Evolutionary conservation across 2,888 invertebrate species (phyloP), one percentile per base, ranked within the genome.

Genomic region (Melieria crassipennis): DNA sequence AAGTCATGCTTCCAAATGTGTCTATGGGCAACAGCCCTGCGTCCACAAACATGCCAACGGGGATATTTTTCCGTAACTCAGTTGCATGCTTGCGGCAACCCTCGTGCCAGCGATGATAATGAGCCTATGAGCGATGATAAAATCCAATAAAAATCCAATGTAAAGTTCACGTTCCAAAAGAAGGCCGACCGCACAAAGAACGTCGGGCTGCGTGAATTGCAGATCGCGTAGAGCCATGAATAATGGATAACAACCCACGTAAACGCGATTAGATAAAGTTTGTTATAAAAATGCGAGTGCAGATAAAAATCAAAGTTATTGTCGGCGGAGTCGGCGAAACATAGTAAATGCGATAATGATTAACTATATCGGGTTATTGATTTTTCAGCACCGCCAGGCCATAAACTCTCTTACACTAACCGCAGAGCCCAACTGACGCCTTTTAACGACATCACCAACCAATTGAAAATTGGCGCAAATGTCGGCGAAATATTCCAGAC

Each of bases 151-250:
- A 30, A 30, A 30, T 61, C 3, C 42, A 61, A 61, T 61, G 61
- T 61, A 61, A 61, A n/a, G 61, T 61, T 61, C 61, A 61, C 46
- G 61, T 61, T 61, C 61, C 61, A 61, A 5, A 4, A 16, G 16
- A 11, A 58, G 61, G 30, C 30, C 30, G 30, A 30, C 30, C 30
- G 30, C 30, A 30, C 30, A 2, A 30, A 30, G 30, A 1, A 30
- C 30, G 30, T 30, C 30, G 30, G 30, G 3, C 30, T 1, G 30
- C 30, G 30, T 30, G 30, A 30, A 30, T 30, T 30, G 30, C 30
- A 30, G 30, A 30, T 43, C 43, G 11, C 42, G 43, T 1, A 61
- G 45, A 61, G 7, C 11, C 45, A n/a, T 42, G 11, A 10, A 16
- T 13, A 11, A 58, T 42, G 58, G 58, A 16, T 10, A 13, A 43